phyloP scores from a whole-genome alignment of 2,888 invertebrate genomes.

The Idaea dimidiata region DNA sequence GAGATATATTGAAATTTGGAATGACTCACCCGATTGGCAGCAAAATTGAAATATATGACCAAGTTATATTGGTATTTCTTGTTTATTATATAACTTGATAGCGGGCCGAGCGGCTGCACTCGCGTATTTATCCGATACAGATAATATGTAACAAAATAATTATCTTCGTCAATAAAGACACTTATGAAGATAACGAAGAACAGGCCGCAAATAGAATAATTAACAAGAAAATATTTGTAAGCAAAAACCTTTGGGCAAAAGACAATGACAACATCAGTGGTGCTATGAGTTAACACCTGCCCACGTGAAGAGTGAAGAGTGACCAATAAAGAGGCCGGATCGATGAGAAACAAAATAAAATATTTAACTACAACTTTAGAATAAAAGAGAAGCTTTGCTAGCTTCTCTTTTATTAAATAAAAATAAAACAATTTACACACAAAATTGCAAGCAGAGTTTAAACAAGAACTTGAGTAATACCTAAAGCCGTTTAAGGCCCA shows the following conservation, averaged over 20 bases:
- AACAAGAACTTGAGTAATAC: neutral
- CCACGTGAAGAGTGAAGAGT: no score
- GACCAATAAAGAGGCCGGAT: no score
- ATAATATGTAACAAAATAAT: neutral
- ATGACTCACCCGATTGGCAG: constrained; percentile 39
- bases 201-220: no score
- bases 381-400: neutral
- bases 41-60: constrained; percentile 41
- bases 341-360: no score
- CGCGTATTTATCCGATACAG: neutral
- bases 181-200: no score
- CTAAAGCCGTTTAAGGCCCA: constrained; percentile 31
- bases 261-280: no score
- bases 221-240: no score
- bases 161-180: no score
- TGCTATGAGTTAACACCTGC: no score
- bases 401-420: no score
- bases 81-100: neutral
- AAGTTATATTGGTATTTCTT: constrained; percentile 14
- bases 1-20: constrained; percentile 42
- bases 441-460: neutral
- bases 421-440: constrained; percentile 36
- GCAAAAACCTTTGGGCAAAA: no score
- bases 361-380: neutral
- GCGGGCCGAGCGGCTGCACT: neutral